These are phyloP conservation scores for Luscinia luscinia DNA, from an alignment of 2,797 vertebrate genomes.

Conservation along the genomic window DNA sequence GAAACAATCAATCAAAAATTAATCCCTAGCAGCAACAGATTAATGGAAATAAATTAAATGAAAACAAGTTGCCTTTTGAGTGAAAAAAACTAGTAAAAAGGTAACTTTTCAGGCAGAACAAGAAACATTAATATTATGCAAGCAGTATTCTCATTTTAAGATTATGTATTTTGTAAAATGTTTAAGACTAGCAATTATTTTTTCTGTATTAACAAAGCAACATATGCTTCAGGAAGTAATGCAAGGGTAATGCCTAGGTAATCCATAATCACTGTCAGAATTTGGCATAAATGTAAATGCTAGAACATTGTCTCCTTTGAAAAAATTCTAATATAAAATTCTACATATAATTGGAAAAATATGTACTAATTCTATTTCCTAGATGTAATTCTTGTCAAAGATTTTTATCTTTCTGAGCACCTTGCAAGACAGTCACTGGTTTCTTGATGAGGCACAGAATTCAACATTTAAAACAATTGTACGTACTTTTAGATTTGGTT, in stretches of 20 bases:
- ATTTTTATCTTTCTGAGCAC: neutral
- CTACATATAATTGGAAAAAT: neutral
- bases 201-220: neutral
- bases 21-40: neutral
- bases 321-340: neutral
- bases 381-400: neutral
- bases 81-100: neutral
- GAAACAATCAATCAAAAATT: conserved; percentile 1
- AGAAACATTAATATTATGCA: neutral
- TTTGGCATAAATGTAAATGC: neutral
- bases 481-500: neutral
- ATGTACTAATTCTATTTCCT: neutral
- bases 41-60: conserved; percentile 2
- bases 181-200: neutral
- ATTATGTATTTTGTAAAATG: neutral
- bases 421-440: neutral
- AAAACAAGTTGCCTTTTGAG: neutral
- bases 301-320: neutral
- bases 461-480: neutral
- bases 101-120: neutral
- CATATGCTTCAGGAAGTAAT: neutral
- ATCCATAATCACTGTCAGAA: neutral
- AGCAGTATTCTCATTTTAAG: neutral
- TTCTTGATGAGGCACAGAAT: neutral
- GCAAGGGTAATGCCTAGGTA: neutral